Base-by-base conservation (phyloP, 2,888 invertebrate genomes). In the Plusia festucae region DNA sequence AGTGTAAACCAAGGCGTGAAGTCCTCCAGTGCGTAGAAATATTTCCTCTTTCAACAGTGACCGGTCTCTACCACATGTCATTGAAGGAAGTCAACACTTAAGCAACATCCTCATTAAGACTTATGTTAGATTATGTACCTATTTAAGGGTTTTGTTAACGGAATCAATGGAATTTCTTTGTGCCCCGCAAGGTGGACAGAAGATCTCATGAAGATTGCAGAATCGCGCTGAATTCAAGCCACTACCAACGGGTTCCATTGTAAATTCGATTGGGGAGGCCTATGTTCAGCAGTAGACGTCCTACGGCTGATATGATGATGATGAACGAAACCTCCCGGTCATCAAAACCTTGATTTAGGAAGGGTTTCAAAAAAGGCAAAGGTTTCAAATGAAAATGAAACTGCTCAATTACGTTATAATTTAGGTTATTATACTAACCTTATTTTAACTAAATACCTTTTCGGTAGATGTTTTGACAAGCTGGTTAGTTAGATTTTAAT, bases 1-100 rank as follows among this genome's bases (percentile, higher is more conserved):
- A 18, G 5, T 27, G 54, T 63, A 70, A 44, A 55, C 27, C 22
- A 52, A 27, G 22, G 22, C 22, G 24, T 52, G 52, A n/a, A 62
- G 27, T 27, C 30, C 22, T 7, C 16, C 46, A 20, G 11, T 66
- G 76, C 71, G 60, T 75, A 49, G 40, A 76, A 59, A 65, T 76
- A 75, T 76, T 72, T 75, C 67, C 73, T 68, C 44, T 75, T 69
- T 11, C 67, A 65, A 67, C 61, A 75, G 53, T 32, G 51, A 62
- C 16, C 24, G 51, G 49, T 9, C 68, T 64, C 54, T 69, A 68
- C 55, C 52, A 72, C 73, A 76, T 83, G 76, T 75, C 76, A 78
- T 80, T 79, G 76, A 71, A 72, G 81, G 81, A 83, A 73, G 65
- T 63, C 57, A 53, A 44, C 18, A 20, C 49, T 57, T 74, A 61